phyloP scores from a whole-genome alignment of 2,797 vertebrate genomes.

The Oreonectes daqikongensis region DNA sequence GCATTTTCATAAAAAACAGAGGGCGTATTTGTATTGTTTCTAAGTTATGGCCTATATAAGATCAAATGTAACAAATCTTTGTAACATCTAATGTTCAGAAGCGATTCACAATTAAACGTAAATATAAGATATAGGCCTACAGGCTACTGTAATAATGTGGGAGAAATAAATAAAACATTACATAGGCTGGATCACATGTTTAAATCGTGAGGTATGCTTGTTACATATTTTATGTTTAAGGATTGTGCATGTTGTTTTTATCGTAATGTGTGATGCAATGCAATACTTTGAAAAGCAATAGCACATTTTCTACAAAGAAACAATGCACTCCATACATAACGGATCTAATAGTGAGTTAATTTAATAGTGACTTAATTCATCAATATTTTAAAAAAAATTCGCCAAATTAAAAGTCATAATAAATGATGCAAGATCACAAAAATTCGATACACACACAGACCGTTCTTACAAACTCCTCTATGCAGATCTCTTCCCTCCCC shows the following conservation, averaged over 20 bases:
- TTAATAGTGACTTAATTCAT: too few relatives aligned
- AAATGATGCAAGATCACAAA: neutral
- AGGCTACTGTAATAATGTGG: neutral
- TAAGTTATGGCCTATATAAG: neutral
- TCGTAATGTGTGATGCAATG: neutral
- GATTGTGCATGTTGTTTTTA: neutral
- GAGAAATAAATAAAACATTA: too few relatives aligned
- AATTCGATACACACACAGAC: slow-evolving; percentile 5
- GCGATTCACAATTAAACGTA: neutral
- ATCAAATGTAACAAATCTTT: neutral
- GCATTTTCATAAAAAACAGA: neutral
- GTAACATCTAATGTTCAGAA: neutral
- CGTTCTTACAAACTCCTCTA: slow-evolving; percentile 12
- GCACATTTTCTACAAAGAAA: neutral
- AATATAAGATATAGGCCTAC: too few relatives aligned
- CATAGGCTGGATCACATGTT: neutral
- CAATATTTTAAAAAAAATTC: too few relatives aligned
- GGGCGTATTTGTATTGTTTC: neutral
- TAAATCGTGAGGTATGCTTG: too few relatives aligned
- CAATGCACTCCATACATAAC: too few relatives aligned
- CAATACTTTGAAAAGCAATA: neutral
- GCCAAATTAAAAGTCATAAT: neutral
- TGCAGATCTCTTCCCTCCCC: slow-evolving; percentile 57
- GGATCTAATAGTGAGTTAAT: too few relatives aligned
- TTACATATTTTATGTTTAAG: neutral